Percentiles rank a stretch among this genome's conserved stretches.
These are phyloP conservation scores for Mimumesa dahlbomi DNA, from an alignment of 2,888 invertebrate genomes.

Conservation along the genomic window DNA sequence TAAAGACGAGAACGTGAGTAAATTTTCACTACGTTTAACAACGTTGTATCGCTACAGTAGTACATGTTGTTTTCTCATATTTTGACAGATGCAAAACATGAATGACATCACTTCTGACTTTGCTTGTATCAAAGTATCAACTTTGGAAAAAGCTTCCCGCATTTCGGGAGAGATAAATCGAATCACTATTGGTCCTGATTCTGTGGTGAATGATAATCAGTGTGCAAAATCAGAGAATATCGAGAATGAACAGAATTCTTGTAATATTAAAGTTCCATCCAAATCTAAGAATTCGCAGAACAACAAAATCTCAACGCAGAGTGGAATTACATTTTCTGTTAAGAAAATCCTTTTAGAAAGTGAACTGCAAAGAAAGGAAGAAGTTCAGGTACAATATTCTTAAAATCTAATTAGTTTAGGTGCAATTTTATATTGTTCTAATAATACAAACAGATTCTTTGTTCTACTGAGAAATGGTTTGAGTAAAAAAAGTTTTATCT, in stretches of 20 bases:
- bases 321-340: conserved; percentile 69
- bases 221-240: conserved; percentile 61
- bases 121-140: conserved; percentile 83
- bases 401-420: no score
- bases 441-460: no score
- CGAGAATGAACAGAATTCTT: conserved; percentile 65
- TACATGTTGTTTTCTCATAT: no score
- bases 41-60: not conserved
- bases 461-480: no score
- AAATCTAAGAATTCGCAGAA: conserved; percentile 75
- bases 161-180: conserved; percentile 82
- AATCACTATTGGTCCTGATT: conserved; percentile 82
- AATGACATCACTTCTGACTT: conserved; percentile 77
- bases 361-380: conserved; percentile 72
- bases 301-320: conserved; percentile 70
- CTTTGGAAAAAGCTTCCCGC: conserved; percentile 83
- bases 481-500: no score
- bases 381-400: conserved; percentile 72
- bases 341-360: conserved; percentile 76
- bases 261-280: conserved; percentile 59
- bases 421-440: no score
- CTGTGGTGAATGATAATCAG: conserved; percentile 69
- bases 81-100: conserved; percentile 47
- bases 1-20: conserved; percentile 56
- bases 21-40: not conserved